A percentile compares a stretch with the other conserved stretches of the same genome.
These are phyloP conservation scores for Xerus rutilus DNA, from an alignment of 2,797 vertebrate species.

Conservation along the genomic window DNA sequence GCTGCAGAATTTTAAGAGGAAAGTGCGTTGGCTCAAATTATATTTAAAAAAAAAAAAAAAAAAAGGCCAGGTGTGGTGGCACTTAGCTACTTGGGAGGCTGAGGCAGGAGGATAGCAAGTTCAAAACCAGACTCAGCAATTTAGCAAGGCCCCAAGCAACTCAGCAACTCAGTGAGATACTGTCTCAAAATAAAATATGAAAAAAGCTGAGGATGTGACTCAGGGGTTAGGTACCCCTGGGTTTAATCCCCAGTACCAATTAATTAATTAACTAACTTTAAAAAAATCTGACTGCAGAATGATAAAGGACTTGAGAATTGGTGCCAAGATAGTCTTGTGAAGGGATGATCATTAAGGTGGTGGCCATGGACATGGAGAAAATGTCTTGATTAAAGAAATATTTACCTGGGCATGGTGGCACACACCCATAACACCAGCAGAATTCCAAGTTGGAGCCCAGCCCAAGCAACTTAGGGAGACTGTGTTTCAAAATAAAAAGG, in stretches of 20 bases:
- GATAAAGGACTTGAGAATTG: background rate
- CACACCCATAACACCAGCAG: background rate
- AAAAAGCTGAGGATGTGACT: too few species aligned
- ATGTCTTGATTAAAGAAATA: background rate
- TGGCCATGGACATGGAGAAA: background rate
- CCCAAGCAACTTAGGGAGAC: background rate
- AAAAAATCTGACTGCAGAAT: background rate
- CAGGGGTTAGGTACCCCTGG: too few species aligned
- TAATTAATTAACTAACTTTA: too few species aligned
- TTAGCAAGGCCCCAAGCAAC: too few species aligned
- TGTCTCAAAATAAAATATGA: too few species aligned
- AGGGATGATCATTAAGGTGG: background rate
- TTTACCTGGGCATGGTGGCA: background rate
- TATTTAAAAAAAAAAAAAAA: background rate
- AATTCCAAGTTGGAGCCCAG: background rate
- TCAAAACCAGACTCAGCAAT: too few species aligned
- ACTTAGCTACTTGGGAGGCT: too few species aligned
- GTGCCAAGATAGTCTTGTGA: background rate
- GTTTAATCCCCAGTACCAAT: too few species aligned
- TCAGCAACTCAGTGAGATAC: too few species aligned
- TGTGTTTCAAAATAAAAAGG: background rate
- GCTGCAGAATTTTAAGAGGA: slow-evolving; percentile 43
- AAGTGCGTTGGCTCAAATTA: background rate
- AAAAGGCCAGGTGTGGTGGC: too few species aligned
- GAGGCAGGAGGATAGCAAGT: too few species aligned